Evolutionary conservation across 1,140 invertebrate species (phyloP), one percentile per base, ranked within the genome.

Genomic region (Plodia interpunctella): DNA sequence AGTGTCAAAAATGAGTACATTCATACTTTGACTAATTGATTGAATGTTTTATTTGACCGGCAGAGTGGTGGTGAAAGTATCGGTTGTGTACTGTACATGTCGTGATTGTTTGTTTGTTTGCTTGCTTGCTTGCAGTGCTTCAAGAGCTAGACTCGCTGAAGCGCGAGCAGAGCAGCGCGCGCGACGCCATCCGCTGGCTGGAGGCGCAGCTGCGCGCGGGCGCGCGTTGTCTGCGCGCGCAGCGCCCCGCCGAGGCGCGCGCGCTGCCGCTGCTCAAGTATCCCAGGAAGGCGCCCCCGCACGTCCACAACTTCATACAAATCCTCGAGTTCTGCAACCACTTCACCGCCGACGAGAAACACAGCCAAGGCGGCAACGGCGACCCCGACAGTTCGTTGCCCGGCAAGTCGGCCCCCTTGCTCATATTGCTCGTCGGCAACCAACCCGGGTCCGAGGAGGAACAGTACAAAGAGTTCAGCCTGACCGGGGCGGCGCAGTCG

Each of bases 131-230:
- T 92, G 32, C 80, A 98, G 97, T 98, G 49, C 92, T 98, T 56
- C 96, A 95, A 67, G 94, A 94, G 51, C 87, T 98, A 74, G 97
- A 98, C 79, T 94, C 96, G 59, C 81, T 97, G 55, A 98, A 98
- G 87, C 94, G 93, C 65, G 94, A 92, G 76, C 94, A 92, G 66
- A 91, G 92, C 57, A 92, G 93, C 66, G 97, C 96, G 0, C 91
- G 97, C 53, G 96, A 97, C 79, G 96, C 95, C 1, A 98, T 97
- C 55, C 94, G 97, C 65, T 98, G 97, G 97, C 86, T 98, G 53
- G 97, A 98, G 83, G 85, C 91, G 19, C 96, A 98, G 87, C 93
- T 98, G 17, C 93, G 94, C 59, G 93, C 93, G 66, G 97, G 97
- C 9, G 96, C 96, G 63, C 91, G 96, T 56, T 97, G 94, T 78